phyloP scores from a whole-genome alignment of 1,140 invertebrate genomes.

The Lepidurus couesii region DNA sequence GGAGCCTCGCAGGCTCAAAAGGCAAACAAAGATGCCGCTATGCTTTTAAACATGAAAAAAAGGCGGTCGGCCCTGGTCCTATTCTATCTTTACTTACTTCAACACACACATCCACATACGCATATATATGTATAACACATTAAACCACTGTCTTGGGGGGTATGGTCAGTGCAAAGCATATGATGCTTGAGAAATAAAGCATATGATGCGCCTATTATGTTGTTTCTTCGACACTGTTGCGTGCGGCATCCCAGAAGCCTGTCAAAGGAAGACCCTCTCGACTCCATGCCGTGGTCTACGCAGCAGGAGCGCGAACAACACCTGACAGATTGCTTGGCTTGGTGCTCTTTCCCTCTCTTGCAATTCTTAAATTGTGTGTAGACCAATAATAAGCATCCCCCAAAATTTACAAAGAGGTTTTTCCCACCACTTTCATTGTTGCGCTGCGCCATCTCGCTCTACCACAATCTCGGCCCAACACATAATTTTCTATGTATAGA shows the following conservation, averaged over 20 bases:
- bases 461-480: too few species aligned
- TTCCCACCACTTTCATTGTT: background rate
- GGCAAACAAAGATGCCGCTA: conserved; percentile 14
- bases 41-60: background rate
- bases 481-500: too few species aligned
- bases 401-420: background rate
- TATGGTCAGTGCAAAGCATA: too few species aligned
- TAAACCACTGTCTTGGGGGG: too few species aligned
- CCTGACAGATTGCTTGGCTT: conserved; percentile 8
- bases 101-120: too few species aligned
- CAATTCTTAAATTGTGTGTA: background rate
- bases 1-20: background rate
- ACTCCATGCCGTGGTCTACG: background rate
- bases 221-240: background rate
- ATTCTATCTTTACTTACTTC: too few species aligned
- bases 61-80: too few species aligned
- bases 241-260: conserved; percentile 2
- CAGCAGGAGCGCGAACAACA: conserved; percentile 20
- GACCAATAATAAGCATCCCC: background rate
- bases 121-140: too few species aligned
- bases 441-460: too few species aligned
- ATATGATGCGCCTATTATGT: background rate
- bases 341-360: background rate
- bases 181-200: too few species aligned
- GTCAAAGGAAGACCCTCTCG: conserved; percentile 20